Percentiles rank a stretch among this genome's conserved stretches.
Conservation (phyloP, 1,140 invertebrate species). For the Procambarus clarkii region DNA sequence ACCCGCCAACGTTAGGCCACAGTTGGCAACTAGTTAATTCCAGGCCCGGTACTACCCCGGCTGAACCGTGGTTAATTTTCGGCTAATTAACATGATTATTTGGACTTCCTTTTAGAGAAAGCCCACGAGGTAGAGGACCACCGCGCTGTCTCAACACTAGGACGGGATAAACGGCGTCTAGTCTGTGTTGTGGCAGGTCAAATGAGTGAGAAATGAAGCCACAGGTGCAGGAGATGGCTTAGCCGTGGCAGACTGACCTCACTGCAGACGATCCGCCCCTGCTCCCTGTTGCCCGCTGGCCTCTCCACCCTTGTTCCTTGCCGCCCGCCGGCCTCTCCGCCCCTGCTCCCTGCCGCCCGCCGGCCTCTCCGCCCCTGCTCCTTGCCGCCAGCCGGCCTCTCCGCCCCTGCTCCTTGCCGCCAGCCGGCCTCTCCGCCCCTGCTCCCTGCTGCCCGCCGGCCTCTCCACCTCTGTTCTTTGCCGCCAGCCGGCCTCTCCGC, state of each 20-base stretch:
- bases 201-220: neutral
- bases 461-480: no score
- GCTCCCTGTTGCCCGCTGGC: neutral
- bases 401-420: neutral
- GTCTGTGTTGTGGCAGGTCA: neutral
- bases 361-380: no score
- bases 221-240: neutral
- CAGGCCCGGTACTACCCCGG: neutral
- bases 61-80: neutral
- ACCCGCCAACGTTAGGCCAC: neutral
- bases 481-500: no score
- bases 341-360: no score
- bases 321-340: no score
- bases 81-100: constrained; percentile 21
- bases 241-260: neutral
- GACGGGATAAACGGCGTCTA: neutral
- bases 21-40: neutral
- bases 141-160: neutral
- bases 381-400: no score
- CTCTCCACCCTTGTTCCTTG: no score
- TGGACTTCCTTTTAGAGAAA: neutral
- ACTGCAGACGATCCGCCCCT: neutral
- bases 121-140: neutral
- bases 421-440: no score
- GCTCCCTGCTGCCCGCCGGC: no score